Evolutionary conservation across 2,113 vertebrate species (phyloP).

Genomic region (Larimichthys polyactis): DNA sequence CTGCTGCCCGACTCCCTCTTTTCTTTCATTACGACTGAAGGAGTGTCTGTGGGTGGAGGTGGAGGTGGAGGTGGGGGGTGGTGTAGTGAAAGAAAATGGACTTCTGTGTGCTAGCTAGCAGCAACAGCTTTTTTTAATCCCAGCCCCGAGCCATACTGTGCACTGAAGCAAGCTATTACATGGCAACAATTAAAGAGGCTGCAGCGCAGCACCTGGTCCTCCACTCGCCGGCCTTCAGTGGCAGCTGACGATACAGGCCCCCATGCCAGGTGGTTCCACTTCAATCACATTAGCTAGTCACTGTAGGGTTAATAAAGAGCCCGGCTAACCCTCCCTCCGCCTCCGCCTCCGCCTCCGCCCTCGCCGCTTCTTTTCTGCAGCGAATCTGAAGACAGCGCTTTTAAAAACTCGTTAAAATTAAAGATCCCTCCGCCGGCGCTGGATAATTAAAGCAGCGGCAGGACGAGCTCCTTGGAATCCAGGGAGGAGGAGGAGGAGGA

Average conservation of each 20-base stretch:
- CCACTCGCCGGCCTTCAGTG: conserved; percentile 78
- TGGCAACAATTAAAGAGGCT: conserved; percentile 82
- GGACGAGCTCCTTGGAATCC: conserved; percentile 74
- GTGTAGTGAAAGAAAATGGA: conserved; percentile 79
- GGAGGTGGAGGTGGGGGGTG: neutral
- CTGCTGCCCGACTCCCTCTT: neutral
- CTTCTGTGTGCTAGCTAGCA: conserved; percentile 75
- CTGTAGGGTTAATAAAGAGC: conserved; percentile 88
- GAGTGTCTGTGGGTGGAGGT: conserved; percentile 37
- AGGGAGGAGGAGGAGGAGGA: neutral
- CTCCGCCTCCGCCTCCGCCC: conserved; percentile 8
- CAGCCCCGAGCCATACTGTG: conserved; percentile 84
- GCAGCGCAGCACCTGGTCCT: conserved; percentile 87
- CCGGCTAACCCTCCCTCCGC: conserved; percentile 22
- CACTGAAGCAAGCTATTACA: conserved; percentile 86
- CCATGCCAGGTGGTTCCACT: conserved; percentile 89
- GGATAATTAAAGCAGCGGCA: conserved; percentile 75
- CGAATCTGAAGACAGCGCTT: conserved; percentile 82
- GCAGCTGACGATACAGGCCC: conserved; percentile 87
- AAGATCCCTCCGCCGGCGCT: conserved; percentile 61
- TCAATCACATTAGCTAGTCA: conserved; percentile 89
- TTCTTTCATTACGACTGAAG: conserved; percentile 56
- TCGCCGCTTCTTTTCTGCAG: conserved; percentile 83
- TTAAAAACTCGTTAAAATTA: conserved; percentile 86
- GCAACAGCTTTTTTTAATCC: conserved; percentile 80